Evolutionary conservation across 2,888 invertebrate species (phyloP).

Genomic region (Drosophila setosimentum): DNA sequence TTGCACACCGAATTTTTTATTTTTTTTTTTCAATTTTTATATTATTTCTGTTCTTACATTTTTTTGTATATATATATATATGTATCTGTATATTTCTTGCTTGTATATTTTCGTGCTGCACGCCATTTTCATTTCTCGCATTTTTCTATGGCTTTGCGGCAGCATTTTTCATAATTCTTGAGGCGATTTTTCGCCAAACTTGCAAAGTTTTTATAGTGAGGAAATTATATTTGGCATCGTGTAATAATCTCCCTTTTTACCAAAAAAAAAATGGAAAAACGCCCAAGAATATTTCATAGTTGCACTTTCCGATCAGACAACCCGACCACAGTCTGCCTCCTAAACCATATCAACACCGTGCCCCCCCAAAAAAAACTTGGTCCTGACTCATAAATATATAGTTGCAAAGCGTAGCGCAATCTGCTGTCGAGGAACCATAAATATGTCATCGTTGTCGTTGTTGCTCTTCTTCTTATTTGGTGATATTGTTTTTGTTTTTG

Average conservation of each 20-base stretch:
- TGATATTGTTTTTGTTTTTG: conserved; percentile 7
- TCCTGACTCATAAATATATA: conserved; percentile 58
- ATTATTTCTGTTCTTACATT: conserved; percentile 20
- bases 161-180: conserved; percentile 77
- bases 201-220: conserved; percentile 57
- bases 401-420: conserved; percentile 46
- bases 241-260: conserved; percentile 73
- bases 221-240: conserved; percentile 72
- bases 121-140: conserved; percentile 68
- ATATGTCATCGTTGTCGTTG: conserved; percentile 68
- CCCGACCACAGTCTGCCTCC: background rate
- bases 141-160: conserved; percentile 65
- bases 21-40: conserved; percentile 27
- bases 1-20: conserved; percentile 51
- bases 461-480: conserved; percentile 2
- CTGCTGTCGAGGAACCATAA: conserved; percentile 61
- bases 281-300: conserved; percentile 72
- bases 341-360: background rate
- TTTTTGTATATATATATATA: conserved; percentile 17
- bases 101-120: conserved; percentile 74
- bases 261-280: conserved; percentile 31
- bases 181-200: conserved; percentile 63
- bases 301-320: conserved; percentile 63
- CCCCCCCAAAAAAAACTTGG: conserved; percentile 3
- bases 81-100: background rate